Conservation (phyloP, 2,113 vertebrate species). For the Octodon degus region DNA sequence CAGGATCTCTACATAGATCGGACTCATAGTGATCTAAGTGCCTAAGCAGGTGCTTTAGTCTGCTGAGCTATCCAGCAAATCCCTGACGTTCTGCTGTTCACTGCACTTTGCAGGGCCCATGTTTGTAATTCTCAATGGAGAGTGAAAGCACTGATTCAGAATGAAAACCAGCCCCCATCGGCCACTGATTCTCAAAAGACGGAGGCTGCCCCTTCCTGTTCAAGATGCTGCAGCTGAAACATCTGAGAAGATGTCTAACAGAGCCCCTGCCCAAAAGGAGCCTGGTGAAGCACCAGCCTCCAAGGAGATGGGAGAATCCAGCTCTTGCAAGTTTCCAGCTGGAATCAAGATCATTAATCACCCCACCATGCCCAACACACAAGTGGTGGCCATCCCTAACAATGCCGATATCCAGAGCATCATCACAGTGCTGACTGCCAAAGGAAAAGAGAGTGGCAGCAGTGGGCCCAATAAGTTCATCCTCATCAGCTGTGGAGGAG, state of each 20-base stretch:
- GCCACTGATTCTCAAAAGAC: conserved; percentile 96
- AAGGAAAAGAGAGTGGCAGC: conserved; percentile 92
- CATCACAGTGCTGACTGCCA: conserved; percentile 92
- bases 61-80: background rate
- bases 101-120: conserved; percentile 78
- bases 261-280: conserved; percentile 48
- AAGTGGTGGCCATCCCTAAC: conserved; percentile 92
- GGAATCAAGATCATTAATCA: conserved; percentile 93
- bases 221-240: conserved; percentile 75
- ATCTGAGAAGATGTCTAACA: conserved; percentile 70
- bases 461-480: conserved; percentile 96
- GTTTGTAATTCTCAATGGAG: conserved; percentile 86
- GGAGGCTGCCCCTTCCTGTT: conserved; percentile 90
- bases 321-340: conserved; percentile 85
- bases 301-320: conserved; percentile 51
- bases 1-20: too few species aligned
- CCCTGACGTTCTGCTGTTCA: background rate
- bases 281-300: conserved; percentile 52
- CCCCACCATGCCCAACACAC: conserved; percentile 91
- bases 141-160: conserved; percentile 81
- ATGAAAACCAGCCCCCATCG: conserved; percentile 95
- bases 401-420: conserved; percentile 92
- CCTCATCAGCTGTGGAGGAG: conserved; percentile 89
- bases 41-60: too few species aligned
- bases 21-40: too few species aligned